These are phyloP conservation scores for Gadus chalcogrammus DNA, from an alignment of 2,113 vertebrate species.

Conservation along the genomic window DNA sequence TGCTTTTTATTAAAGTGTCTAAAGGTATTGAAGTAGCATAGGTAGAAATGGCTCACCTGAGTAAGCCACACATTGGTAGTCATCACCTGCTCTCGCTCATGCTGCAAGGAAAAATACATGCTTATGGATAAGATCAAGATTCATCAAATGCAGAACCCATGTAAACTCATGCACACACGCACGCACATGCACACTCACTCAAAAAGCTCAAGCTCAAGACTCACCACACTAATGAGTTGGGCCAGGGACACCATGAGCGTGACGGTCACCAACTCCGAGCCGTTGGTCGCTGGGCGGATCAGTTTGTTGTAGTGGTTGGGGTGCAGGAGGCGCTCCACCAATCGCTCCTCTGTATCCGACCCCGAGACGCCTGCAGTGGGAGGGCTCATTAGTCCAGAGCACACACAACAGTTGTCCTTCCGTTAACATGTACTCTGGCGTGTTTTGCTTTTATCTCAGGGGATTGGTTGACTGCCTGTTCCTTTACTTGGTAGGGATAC, in stretches of 20 bases:
- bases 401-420: neutral
- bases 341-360: conserved; percentile 89
- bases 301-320: conserved; percentile 93
- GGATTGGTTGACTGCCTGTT: conserved; percentile 1
- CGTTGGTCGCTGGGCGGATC: conserved; percentile 91
- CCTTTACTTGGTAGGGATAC: neutral
- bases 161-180: neutral
- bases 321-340: conserved; percentile 90
- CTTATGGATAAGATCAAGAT: neutral
- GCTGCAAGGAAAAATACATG: conserved; percentile 64
- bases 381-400: neutral
- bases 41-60: conserved; percentile 73
- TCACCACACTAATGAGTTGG: neutral
- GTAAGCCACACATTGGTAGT: conserved; percentile 94
- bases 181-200: conserved; percentile 2
- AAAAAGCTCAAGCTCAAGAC: neutral
- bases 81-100: conserved; percentile 93
- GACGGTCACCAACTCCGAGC: conserved; percentile 89
- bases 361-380: conserved; percentile 71
- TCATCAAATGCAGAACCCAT: neutral
- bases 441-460: neutral
- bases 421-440: no score
- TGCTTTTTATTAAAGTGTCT: no score
- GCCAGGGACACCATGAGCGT: conserved; percentile 91
- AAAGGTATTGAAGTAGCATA: no score